These are phyloP conservation scores for Acipenser oxyrinchus DNA, from an alignment of 2,797 vertebrate genomes.

Conservation along the genomic window DNA sequence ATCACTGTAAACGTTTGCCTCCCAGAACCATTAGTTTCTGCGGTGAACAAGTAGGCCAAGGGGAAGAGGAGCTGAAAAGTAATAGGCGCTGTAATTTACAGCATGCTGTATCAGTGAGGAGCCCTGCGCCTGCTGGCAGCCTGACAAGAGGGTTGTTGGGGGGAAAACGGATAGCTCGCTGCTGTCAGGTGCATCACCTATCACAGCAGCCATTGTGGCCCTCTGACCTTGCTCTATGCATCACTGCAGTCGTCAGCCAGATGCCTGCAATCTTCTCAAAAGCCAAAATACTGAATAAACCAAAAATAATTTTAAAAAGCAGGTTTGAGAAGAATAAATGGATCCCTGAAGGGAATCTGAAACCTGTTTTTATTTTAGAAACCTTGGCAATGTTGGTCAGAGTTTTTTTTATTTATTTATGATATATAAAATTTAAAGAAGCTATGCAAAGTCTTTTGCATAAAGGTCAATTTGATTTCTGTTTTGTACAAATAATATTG, in stretches of 20 bases:
- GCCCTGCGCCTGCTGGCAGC: slow-evolving; percentile 16
- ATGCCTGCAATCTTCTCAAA: slow-evolving; percentile 14
- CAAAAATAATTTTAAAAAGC: neutral
- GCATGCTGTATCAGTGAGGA: slow-evolving; percentile 24
- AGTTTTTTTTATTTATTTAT: no score
- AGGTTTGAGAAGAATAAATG: neutral
- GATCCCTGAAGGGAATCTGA: neutral
- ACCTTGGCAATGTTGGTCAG: no score
- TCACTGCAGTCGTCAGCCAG: slow-evolving; percentile 21
- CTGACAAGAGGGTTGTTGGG: slow-evolving; percentile 14
- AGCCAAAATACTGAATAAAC: neutral
- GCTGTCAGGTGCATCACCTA: slow-evolving; percentile 22
- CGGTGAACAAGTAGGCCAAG: slow-evolving; percentile 40
- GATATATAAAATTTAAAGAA: no score
- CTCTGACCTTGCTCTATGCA: slow-evolving; percentile 22
- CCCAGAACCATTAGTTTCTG: slow-evolving; percentile 16
- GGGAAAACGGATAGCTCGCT: slow-evolving; percentile 17
- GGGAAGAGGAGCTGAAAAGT: slow-evolving; percentile 36
- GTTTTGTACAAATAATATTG: no score
- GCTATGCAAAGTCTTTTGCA: no score
- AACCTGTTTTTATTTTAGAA: neutral
- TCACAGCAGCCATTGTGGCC: slow-evolving; percentile 22
- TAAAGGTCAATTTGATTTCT: no score
- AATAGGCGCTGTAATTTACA: slow-evolving; percentile 37
- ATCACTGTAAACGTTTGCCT: slow-evolving; percentile 19